Base-by-base conservation (phyloP, 1,140 invertebrate species). In the Cataglyphis hispanica region DNA sequence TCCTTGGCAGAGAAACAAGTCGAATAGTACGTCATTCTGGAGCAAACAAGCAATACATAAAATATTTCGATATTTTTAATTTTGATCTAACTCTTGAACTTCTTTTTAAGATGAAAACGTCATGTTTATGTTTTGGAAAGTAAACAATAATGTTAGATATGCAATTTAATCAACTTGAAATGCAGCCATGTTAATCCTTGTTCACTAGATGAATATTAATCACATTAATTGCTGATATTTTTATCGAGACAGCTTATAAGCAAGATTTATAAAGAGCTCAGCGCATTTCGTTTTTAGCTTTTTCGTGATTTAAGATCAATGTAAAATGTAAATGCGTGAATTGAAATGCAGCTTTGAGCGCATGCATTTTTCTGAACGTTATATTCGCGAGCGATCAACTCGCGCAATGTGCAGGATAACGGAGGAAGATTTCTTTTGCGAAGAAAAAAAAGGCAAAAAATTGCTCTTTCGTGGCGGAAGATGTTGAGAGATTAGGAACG, bases 381-480 rank as follows among this genome's bases (percentile, higher is more conserved):
- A 61, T 43, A 50, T 56, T 86, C 46, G 43, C 77, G 85, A 76
- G 67, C 60, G 77, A 74, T 90, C 88, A 85, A 87, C 75, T 83
- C 69, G 74, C 67, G 37, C 77, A 60, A 56, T 37, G 22, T 64
- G 31, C 10, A 25, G 43, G 40, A 40, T 70, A 50, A 63, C 8
- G 40, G 67, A n/a, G 31, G 72, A 77, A 50, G 25, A 74, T 61
- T 72, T 74, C 34, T 85, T 75, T 72, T 56, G 40, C 53, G 53
- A 16, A 60, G 63, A 83, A 58, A 80, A 88, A 56, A 64, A 78
- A 80, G 86, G 43, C n/a, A 25, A 66, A 66, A 78, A 81, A 89
- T 88, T 88, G 69, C 25, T 66, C 46, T 87, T 88, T 87, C 64
- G 64, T 64, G 63, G 61, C 70, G 31, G 70, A 85, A 88, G 61